Evolutionary conservation across 2,888 invertebrate species (phyloP).

Genomic region (Caenorhabditis sp.): DNA sequence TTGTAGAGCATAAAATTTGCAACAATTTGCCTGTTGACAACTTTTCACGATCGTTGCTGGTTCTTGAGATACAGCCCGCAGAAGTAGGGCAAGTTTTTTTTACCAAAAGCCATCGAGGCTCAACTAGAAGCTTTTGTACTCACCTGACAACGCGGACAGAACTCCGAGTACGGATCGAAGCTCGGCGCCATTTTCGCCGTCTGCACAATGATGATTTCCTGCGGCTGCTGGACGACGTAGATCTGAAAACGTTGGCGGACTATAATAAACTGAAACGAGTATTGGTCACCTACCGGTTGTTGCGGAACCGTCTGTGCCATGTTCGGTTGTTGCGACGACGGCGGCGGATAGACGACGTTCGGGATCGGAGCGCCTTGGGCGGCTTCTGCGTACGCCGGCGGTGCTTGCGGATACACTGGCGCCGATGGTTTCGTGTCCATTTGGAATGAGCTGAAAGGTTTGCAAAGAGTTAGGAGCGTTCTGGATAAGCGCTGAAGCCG

Average conservation of each 20-base stretch:
- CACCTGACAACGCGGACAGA: constrained; percentile 50
- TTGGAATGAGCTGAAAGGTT: not conserved
- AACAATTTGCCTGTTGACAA: no score
- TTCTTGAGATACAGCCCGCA: no score
- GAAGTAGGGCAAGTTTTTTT: no score
- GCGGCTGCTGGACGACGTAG: constrained; percentile 42
- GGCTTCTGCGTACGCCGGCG: constrained; percentile 44
- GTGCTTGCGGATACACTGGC: constrained; percentile 29
- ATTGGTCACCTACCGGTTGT: constrained; percentile 7
- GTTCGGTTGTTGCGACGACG: not conserved
- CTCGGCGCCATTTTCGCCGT: constrained; percentile 35
- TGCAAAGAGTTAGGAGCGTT: not conserved
- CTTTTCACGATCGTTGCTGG: no score
- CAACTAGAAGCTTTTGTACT: not conserved
- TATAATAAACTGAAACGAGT: not conserved
- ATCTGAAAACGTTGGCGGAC: no score
- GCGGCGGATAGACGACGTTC: constrained; percentile 23
- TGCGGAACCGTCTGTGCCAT: no score
- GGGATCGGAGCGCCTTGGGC: not conserved
- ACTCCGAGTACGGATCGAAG: constrained; percentile 42
- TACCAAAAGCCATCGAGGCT: no score
- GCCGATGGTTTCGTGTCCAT: constrained; percentile 32
- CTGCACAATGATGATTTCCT: constrained; percentile 27
- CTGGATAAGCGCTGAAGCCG: not conserved
- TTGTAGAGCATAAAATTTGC: no score